Percentiles rank a stretch among this genome's conserved stretches.
These are phyloP conservation scores for Lagocephalus sceleratus DNA, from an alignment of 2,797 vertebrate species.

Conservation along the genomic window DNA sequence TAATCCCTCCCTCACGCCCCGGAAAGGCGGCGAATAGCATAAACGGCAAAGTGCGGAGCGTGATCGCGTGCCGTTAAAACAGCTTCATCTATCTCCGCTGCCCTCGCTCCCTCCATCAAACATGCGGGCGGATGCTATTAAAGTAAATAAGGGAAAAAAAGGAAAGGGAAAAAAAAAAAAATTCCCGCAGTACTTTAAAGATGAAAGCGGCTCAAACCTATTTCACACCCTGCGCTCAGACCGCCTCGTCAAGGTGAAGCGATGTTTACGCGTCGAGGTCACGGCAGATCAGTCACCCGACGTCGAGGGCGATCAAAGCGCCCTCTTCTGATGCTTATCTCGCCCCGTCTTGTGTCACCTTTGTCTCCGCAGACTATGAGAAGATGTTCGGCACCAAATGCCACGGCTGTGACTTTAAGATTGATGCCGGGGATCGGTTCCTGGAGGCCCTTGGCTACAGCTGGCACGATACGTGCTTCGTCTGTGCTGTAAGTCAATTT, in stretches of 20 bases:
- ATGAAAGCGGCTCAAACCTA: slow-evolving; percentile 32
- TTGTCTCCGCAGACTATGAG: slow-evolving; percentile 84
- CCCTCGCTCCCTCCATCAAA: slow-evolving; percentile 3
- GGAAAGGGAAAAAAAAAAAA: slow-evolving; percentile 4
- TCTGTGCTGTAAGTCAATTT: slow-evolving; percentile 91
- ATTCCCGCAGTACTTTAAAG: slow-evolving; percentile 15
- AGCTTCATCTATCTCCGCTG: slow-evolving; percentile 24
- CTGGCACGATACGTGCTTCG: slow-evolving; percentile 99
- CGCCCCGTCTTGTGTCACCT: neutral
- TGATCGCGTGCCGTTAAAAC: slow-evolving; percentile 18
- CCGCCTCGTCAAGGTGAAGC: slow-evolving; percentile 20
- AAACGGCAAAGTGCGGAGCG: slow-evolving; percentile 24
- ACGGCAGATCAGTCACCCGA: slow-evolving; percentile 15
- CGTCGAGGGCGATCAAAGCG: slow-evolving; percentile 15
- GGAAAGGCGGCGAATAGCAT: slow-evolving; percentile 33
- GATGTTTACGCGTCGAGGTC: slow-evolving; percentile 29
- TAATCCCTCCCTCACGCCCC: slow-evolving; percentile 54
- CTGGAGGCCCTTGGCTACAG: slow-evolving; percentile 98
- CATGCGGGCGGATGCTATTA: slow-evolving; percentile 12
- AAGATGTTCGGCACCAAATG: slow-evolving; percentile 99
- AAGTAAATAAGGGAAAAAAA: slow-evolving; percentile 17
- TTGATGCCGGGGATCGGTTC: slow-evolving; percentile 96
- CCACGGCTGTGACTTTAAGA: slow-evolving; percentile 98
- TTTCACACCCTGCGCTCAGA: slow-evolving; percentile 16
- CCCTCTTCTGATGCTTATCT: slow-evolving; percentile 10